These are phyloP conservation scores for Ernsta delagoae DNA, from an alignment of 2,888 invertebrate species.

Conservation along the genomic window DNA sequence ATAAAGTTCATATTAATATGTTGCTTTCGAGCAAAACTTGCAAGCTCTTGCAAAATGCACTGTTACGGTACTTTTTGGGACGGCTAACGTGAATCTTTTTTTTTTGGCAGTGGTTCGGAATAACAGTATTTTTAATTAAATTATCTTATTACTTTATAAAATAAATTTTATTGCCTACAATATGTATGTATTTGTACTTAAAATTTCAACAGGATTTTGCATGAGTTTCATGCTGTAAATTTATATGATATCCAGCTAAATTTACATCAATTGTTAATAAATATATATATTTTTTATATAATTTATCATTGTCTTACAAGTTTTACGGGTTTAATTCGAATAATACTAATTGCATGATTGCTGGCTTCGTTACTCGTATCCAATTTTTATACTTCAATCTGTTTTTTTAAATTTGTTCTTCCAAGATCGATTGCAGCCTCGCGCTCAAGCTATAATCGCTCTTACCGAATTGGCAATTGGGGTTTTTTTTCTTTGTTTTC, in stretches of 20 bases:
- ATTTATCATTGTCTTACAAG: neutral
- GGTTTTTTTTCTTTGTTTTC: constrained; percentile 21
- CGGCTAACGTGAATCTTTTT: too few relatives aligned
- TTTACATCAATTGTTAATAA: neutral
- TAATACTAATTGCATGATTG: constrained; percentile 27
- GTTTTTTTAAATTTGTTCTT: neutral
- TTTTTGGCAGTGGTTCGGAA: too few relatives aligned
- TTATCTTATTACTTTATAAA: too few relatives aligned
- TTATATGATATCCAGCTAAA: neutral
- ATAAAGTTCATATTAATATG: too few relatives aligned
- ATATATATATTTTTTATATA: neutral
- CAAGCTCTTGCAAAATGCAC: too few relatives aligned
- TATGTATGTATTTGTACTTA: neutral
- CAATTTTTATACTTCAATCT: neutral
- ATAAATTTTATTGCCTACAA: neutral
- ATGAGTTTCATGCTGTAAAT: neutral
- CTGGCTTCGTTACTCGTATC: constrained; percentile 22
- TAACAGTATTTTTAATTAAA: too few relatives aligned
- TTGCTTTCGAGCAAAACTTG: too few relatives aligned
- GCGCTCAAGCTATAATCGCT: constrained; percentile 31
- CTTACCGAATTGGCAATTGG: constrained; percentile 25
- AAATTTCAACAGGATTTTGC: neutral
- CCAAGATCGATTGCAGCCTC: constrained; percentile 12
- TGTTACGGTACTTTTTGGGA: too few relatives aligned
- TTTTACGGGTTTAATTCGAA: constrained; percentile 5